Evolutionary conservation across 2,113 vertebrate genomes (phyloP), one percentile per base, ranked within the genome.

Genomic region (Coptodon bakossiorum): DNA sequence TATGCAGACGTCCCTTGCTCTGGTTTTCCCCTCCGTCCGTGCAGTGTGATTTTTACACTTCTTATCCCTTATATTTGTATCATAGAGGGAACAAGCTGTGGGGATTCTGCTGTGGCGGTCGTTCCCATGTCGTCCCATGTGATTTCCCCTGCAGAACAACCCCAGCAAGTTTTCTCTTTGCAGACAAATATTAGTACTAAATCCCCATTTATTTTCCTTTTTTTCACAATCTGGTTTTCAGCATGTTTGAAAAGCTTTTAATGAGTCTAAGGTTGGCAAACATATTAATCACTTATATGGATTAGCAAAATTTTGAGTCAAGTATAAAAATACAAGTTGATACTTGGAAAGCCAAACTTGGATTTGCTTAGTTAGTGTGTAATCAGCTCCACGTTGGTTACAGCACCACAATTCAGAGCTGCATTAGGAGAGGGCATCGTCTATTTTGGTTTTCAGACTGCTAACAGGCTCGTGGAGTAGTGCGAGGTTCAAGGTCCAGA

Each of bases 21-120:
- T 90, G 50, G 80, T 73, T 90, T 87, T 56, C 63, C 22, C 84
- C 57, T 86, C 81, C 31, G 19, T 91, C 86, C 40, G 13, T 83
- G 81, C 79, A 54, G 11, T 45, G 36, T 31, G 79, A 73, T 27
- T 85, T 73, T 53, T 54, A 34, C 31, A 81, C 24, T 22, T 89
- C 66, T 86, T 76, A 82, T 66, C 82, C 56, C 56, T 63, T 45
- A 73, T 71, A 29, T n/a, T 89, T 34, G 27, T 16, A 57, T 83
- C 82, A 38, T 78, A 61, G 27, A 43, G 43, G 12, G 22, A 45
- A 17, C 34, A 45, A 19, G 34, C 71, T 73, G 31, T 52, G 52
- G 45, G 40, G 45, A 61, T 79, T 84, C 52, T 31, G 53, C 53
- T 48, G 34, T 82, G 6, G 54, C 4, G 19, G 54, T 68, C n/a